Percentiles rank a stretch among this genome's conserved stretches.
These are phyloP conservation scores for Tetrax tetrax DNA, from an alignment of 2,113 vertebrate genomes.

Conservation along the genomic window DNA sequence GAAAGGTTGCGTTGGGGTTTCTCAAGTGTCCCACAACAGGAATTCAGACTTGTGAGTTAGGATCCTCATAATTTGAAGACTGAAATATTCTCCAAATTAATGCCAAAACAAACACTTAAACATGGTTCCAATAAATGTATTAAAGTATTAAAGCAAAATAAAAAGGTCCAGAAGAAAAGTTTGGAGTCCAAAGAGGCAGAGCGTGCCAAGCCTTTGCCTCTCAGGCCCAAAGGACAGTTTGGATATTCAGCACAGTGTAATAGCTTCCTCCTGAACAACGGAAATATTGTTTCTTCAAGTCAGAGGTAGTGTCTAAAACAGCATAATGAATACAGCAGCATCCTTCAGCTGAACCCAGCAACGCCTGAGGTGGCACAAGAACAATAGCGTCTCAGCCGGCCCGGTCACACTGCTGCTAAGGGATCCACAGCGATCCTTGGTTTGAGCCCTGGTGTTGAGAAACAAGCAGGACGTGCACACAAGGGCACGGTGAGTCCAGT, in stretches of 20 bases:
- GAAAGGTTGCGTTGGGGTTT: neutral
- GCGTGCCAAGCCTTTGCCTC: neutral
- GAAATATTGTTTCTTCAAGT: neutral
- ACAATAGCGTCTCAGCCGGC: accelerated
- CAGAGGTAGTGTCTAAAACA: constrained; percentile 37
- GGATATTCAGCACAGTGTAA: neutral
- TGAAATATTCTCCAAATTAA: neutral
- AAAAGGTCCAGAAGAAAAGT: neutral
- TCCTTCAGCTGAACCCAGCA: neutral
- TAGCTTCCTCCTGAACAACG: neutral
- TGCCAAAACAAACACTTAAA: neutral
- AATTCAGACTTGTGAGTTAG: neutral
- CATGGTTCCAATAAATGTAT: accelerated
- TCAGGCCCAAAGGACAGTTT: neutral
- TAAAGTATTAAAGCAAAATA: neutral
- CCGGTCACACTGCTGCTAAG: neutral
- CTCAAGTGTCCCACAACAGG: neutral
- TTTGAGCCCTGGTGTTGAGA: neutral
- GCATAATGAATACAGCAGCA: neutral
- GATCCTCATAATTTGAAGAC: neutral
- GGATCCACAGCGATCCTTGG: neutral
- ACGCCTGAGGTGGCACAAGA: neutral
- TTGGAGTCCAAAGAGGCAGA: neutral
- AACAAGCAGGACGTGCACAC: neutral
- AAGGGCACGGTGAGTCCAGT: neutral